Evolutionary conservation across 2,888 invertebrate species (phyloP).

Genomic region (Psococerastis gibbosa): DNA sequence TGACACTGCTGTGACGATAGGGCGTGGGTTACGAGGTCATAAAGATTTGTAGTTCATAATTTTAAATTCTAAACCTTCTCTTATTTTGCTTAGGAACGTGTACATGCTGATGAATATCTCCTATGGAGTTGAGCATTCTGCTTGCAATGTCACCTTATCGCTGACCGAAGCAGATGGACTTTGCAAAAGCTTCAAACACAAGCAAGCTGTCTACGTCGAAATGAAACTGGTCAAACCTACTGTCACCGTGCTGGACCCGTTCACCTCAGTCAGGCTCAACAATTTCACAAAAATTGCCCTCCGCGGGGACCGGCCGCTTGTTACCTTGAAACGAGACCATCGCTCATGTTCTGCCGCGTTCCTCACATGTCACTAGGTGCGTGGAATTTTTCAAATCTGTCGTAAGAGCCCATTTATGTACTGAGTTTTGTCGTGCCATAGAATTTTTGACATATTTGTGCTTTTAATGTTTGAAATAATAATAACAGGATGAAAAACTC

Average conservation of each 20-base stretch:
- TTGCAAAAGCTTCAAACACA: constrained; percentile 8
- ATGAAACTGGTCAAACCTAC: neutral
- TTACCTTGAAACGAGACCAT: constrained; percentile 6
- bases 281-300: constrained; percentile 11
- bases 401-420: no score
- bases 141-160: neutral
- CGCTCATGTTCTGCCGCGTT: constrained; percentile 11
- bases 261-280: constrained; percentile 13
- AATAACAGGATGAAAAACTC: no score
- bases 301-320: constrained; percentile 12
- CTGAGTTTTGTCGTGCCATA: no score
- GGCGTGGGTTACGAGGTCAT: no score
- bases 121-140: neutral
- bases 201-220: neutral
- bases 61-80: no score
- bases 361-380: constrained; percentile 12
- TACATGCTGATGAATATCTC: neutral
- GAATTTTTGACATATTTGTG: no score
- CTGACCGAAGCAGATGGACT: constrained; percentile 1
- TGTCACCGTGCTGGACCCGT: constrained; percentile 8
- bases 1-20: no score
- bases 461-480: no score
- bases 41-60: no score
- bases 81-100: neutral
- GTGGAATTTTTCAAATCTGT: no score